A percentile compares a stretch with the other conserved stretches of the same genome.
Evolutionary conservation across 2,888 invertebrate genomes (phyloP).

Genomic region (Mythimna ferrago): DNA sequence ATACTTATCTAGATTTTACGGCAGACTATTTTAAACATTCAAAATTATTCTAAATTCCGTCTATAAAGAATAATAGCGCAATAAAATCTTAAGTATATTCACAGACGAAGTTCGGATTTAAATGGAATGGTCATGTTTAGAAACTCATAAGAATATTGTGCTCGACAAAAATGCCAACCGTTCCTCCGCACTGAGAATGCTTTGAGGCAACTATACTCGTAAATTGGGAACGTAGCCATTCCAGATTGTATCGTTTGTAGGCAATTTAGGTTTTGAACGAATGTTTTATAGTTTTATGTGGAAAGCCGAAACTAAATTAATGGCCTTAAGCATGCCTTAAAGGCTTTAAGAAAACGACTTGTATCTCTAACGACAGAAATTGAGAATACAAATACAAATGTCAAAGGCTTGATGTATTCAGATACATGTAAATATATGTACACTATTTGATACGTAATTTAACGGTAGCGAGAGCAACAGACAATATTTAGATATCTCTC

Average conservation of each 20-base stretch:
- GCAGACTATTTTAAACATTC: slow-evolving; percentile 69
- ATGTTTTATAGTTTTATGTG: slow-evolving; percentile 74
- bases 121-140: slow-evolving; percentile 87
- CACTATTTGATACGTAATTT: slow-evolving; percentile 56
- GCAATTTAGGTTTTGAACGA: slow-evolving; percentile 78
- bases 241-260: slow-evolving; percentile 84
- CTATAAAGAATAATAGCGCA: slow-evolving; percentile 81
- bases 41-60: slow-evolving; percentile 69
- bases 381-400: slow-evolving; percentile 34
- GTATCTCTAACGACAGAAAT: slow-evolving; percentile 21
- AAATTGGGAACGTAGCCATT: slow-evolving; percentile 82
- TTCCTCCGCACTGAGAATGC: slow-evolving; percentile 79
- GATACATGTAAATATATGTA: slow-evolving; percentile 46
- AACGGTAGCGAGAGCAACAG: slow-evolving; percentile 56
- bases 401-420: slow-evolving; percentile 43
- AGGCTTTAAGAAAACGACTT: slow-evolving; percentile 40
- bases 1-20: slow-evolving; percentile 69
- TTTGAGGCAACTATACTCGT: slow-evolving; percentile 80
- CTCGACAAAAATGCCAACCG: slow-evolving; percentile 82
- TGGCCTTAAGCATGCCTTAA: slow-evolving; percentile 37
- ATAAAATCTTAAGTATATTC: slow-evolving; percentile 83
- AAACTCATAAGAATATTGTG: slow-evolving; percentile 84
- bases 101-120: slow-evolving; percentile 76
- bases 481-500: slow-evolving; percentile 71
- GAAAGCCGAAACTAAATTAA: slow-evolving; percentile 61